These are phyloP conservation scores for Sylvilagus floridanus DNA, from an alignment of 2,797 vertebrate species.

Conservation along the genomic window DNA sequence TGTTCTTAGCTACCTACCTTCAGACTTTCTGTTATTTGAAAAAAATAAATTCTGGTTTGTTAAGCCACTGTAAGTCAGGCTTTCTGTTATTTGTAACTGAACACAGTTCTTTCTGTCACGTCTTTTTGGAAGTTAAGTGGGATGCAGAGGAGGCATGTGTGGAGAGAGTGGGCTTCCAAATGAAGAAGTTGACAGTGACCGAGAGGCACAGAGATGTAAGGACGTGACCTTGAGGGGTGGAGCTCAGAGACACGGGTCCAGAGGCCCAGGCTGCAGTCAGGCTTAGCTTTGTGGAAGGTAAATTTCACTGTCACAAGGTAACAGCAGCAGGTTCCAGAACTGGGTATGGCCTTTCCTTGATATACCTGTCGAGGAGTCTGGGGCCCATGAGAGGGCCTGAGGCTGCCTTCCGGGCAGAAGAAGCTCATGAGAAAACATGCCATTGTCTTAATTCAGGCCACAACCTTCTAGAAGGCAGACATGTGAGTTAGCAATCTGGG, in stretches of 20 bases:
- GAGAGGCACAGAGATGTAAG: neutral
- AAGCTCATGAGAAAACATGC: neutral
- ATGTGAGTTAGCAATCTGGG: neutral
- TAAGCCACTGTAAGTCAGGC: neutral
- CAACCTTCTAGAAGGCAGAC: neutral
- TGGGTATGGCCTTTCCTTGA: fast-evolving
- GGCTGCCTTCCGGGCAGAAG: neutral
- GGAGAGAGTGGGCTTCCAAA: neutral
- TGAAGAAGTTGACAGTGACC: neutral
- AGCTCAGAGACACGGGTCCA: neutral
- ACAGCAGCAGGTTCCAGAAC: neutral
- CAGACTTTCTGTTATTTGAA: neutral
- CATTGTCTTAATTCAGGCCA: neutral
- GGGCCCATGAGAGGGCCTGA: neutral
- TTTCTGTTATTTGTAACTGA: neutral
- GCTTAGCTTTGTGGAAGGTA: neutral
- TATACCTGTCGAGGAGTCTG: neutral
- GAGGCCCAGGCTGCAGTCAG: neutral
- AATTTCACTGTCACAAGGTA: neutral
- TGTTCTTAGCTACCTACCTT: neutral
- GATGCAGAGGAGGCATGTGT: neutral
- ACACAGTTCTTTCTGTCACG: neutral
- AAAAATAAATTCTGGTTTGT: constrained; percentile 27
- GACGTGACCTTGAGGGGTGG: neutral
- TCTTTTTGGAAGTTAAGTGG: neutral